Conservation (phyloP, 2,888 invertebrate species). For the Holacanthella duospinosa region DNA sequence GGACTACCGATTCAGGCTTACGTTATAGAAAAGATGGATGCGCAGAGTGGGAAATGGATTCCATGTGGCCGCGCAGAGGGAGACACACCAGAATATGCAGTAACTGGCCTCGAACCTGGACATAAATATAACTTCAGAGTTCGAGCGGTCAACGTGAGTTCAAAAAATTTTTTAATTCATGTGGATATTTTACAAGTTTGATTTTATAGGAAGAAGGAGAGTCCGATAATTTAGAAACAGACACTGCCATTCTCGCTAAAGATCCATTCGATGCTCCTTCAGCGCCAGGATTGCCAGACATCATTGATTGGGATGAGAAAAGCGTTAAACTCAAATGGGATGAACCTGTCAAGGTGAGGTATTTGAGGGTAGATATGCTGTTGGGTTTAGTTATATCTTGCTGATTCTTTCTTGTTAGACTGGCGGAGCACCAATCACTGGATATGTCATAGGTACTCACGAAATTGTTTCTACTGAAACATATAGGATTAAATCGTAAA, state of each 20-base stretch:
- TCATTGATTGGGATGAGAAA: conserved; percentile 82
- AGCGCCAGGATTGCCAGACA: conserved; percentile 64
- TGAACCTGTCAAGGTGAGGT: conserved; percentile 74
- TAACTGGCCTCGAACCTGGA: conserved; percentile 83
- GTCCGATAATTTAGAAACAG: conserved; percentile 86
- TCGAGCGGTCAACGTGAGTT: conserved; percentile 87
- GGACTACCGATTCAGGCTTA: conserved; percentile 83
- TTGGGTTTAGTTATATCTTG: neutral
- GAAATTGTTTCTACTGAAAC: neutral
- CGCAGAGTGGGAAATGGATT: conserved; percentile 73
- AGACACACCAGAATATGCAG: conserved; percentile 66
- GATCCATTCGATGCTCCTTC: conserved; percentile 71
- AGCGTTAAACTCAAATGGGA: conserved; percentile 86
- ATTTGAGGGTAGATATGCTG: conserved; percentile 16
- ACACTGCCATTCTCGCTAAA: conserved; percentile 80
- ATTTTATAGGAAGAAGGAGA: conserved; percentile 97
- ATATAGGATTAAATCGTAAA: neutral
- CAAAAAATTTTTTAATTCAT: no score
- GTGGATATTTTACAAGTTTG: no score
- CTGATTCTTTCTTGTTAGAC: neutral
- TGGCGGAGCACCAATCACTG: conserved; percentile 86
- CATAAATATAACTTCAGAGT: conserved; percentile 97
- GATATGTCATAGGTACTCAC: conserved; percentile 23
- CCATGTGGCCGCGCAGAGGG: conserved; percentile 56
- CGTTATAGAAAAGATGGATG: conserved; percentile 89